Evolutionary conservation across 2,797 vertebrate genomes (phyloP), one percentile per base, ranked within the genome.

Genomic region (Ceyx erithaca): DNA sequence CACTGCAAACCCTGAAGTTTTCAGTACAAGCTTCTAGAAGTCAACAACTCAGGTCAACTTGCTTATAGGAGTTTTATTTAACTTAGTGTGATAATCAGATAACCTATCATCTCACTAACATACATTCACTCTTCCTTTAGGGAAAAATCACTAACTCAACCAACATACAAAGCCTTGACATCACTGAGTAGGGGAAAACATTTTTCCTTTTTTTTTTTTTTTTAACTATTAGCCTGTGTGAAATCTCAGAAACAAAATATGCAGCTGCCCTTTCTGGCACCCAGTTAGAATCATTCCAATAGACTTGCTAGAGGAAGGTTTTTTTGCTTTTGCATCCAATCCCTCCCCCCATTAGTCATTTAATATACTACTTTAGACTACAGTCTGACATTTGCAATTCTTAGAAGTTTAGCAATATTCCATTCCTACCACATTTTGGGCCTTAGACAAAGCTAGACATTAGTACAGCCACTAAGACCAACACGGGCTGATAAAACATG

Each of bases 261-360:
- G 1, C 9, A 26, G 26, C 21, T 43, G 73, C 12, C 12, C 30
- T 40, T 66, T 63, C 72, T 45, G 23, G 25, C 11, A 45, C 6
- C 5, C 25, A 31, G 20, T 59, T 66, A 58, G 85, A 80, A 10
- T 12, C 31, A 46, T 54, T 82, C 55, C 30, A 4, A 41, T 21
- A 52, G 18, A 40, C 26, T 69, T 46, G 14, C 63, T 7, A 49
- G 0, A 1, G 17, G 12, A 59, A n/a, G 9, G 1, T 12, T 40
- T 86, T 63, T 37, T 66, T 51, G 15, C 31, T 37, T 80, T 61
- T 78, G 13, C 21, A 22, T 67, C 45, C 43, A 84, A 35, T 1
- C 22, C 14, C 16, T 7, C 14, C 9, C 30, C 20, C 4, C 5
- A 16, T 31, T 6, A 68, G 12, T 7, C 13, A 79, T 25, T 52